phyloP scores from a whole-genome alignment of 35 echinoderm and acorn worm species.

The Heliocidaris erythrogramma region DNA sequence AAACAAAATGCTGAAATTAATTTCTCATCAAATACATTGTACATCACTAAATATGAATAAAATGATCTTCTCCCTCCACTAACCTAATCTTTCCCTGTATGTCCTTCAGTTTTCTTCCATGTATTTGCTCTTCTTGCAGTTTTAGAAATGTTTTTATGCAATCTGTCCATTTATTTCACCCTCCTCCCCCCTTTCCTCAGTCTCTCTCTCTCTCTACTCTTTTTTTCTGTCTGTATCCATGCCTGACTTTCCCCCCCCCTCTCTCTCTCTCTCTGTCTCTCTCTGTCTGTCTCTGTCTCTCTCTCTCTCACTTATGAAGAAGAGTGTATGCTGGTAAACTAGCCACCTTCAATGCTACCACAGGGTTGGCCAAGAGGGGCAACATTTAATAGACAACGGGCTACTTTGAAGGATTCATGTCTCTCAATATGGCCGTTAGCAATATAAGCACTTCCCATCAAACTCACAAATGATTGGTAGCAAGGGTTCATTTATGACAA shows the following conservation, averaged over 20 bases:
- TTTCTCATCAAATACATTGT: too few species aligned
- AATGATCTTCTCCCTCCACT: too few species aligned
- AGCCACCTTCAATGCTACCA: neutral
- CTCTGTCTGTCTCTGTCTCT: too few species aligned
- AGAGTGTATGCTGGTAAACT: neutral
- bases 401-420: neutral
- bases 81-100: neutral
- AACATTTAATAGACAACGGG: neutral
- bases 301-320: too few species aligned
- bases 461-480: neutral
- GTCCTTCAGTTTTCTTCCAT: neutral
- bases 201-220: neutral
- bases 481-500: neutral
- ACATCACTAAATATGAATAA: too few species aligned
- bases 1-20: too few species aligned
- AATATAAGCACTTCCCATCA: slow-evolving; percentile 1
- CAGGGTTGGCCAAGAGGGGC: neutral
- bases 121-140: neutral
- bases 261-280: neutral
- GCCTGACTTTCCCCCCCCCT: neutral
- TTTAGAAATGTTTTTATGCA: too few species aligned
- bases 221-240: neutral
- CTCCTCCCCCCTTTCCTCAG: neutral
- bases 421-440: neutral
- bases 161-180: neutral